phyloP scores from a whole-genome alignment of 2,888 invertebrate species.

The Heliconius charithonia region DNA sequence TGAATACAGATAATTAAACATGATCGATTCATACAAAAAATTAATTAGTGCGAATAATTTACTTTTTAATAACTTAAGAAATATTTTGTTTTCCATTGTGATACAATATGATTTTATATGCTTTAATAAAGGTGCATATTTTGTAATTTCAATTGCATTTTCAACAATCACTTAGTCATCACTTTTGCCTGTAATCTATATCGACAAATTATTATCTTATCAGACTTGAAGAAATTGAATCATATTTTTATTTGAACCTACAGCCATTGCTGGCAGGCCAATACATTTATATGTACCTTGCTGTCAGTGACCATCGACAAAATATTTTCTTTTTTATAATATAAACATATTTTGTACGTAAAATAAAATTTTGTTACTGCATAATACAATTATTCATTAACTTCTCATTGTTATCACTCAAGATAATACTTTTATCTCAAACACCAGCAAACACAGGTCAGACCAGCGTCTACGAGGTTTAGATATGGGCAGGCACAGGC shows the following conservation, averaged over 20 bases:
- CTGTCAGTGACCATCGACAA: too few species aligned
- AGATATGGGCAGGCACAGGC: slow-evolving; percentile 63
- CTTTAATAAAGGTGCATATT: neutral
- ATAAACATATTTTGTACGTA: too few species aligned
- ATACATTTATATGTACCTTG: too few species aligned
- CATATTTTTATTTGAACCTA: too few species aligned
- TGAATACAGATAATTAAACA: neutral
- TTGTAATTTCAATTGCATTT: neutral
- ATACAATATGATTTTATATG: neutral
- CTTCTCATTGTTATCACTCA: neutral
- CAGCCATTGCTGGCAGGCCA: too few species aligned
- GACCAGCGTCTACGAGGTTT: slow-evolving; percentile 51
- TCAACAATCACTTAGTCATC: neutral
- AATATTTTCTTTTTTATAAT: too few species aligned
- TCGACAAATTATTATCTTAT: too few species aligned
- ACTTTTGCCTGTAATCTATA: too few species aligned
- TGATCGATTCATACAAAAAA: slow-evolving; percentile 2
- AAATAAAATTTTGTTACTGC: too few species aligned
- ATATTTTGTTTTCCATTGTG: slow-evolving; percentile 1
- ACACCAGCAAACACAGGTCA: neutral
- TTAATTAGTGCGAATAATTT: slow-evolving; percentile 8
- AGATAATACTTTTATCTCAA: neutral
- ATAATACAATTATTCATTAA: neutral
- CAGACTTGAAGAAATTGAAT: too few species aligned
- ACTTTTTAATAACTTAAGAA: neutral